Percentiles rank a stretch among this genome's conserved stretches.
These are phyloP conservation scores for Temnothorax rugatulus DNA, from an alignment of 2,888 invertebrate genomes.

Conservation along the genomic window DNA sequence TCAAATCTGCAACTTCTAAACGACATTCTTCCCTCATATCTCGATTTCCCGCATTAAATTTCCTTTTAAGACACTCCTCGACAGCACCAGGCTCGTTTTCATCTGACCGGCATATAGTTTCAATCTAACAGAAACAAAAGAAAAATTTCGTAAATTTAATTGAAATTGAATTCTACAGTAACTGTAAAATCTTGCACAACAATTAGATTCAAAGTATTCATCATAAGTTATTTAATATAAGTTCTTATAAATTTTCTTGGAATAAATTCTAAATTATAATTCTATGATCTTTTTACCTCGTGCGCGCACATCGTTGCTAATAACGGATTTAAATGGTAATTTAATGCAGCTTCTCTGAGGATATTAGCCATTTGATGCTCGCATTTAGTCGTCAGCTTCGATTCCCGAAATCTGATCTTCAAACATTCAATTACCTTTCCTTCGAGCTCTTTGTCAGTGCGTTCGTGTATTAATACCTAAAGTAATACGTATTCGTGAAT, in stretches of 20 bases:
- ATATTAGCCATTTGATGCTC: constrained; percentile 94
- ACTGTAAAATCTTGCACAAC: neutral
- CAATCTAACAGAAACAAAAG: constrained; percentile 81
- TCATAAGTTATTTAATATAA: neutral
- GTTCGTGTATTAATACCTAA: constrained; percentile 69
- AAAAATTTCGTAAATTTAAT: constrained; percentile 37
- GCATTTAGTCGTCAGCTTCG: constrained; percentile 92
- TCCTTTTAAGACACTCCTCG: constrained; percentile 95
- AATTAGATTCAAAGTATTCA: neutral
- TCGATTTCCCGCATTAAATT: constrained; percentile 90
- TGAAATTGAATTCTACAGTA: neutral
- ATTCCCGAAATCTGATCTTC: constrained; percentile 92
- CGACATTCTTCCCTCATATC: constrained; percentile 92
- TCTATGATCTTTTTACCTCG: constrained; percentile 86
- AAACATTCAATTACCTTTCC: constrained; percentile 95
- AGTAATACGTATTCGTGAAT: neutral
- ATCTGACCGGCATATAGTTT: constrained; percentile 87
- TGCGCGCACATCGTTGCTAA: constrained; percentile 92
- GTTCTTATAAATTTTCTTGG: neutral
- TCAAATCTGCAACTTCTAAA: constrained; percentile 94
- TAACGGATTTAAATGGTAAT: constrained; percentile 96
- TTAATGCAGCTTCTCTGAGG: constrained; percentile 95
- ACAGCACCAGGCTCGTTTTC: constrained; percentile 89
- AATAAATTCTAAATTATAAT: neutral
- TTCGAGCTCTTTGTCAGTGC: constrained; percentile 91